Base-by-base conservation (phyloP, 2,113 vertebrate species). In the Ancistrus triradiatus region DNA sequence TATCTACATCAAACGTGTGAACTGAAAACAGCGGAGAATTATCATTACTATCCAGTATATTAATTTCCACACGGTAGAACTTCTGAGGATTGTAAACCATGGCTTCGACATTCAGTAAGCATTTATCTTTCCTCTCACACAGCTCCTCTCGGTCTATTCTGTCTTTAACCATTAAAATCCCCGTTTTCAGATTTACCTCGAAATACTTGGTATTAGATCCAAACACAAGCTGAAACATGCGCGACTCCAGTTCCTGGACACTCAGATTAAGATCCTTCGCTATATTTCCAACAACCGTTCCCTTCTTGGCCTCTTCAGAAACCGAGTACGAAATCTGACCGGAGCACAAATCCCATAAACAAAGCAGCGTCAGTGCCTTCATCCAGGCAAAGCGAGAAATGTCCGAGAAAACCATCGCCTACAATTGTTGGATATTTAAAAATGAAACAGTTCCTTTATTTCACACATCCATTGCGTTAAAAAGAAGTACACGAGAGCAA, bases 141-240 rank as follows among this genome's bases (percentile, higher is more conserved):
- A 74, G 57, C 47, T 56, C 51, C 17, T 70, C 67, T 52, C 72
- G 56, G 25, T 74, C 66, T 15, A 74, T 62, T 59, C 37, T 70
- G 3, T 69, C 62, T 5, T 51, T 70, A 19, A 74, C 62, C 22
- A 56, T 28, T 8, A 70, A 37, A 19, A 66, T 21, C 4, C 66
- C 72, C 3, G 62, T 74, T 43, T 63, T 70, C 2, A 46, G 1
- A 63, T 74, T 62, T 10, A 74, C 31, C 10, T 74, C 46, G 9
- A 74, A 74, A 51, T 74, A 70, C 51, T 50, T 70, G 21, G 43
- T 64, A 0, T 70, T 77, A 35, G 76, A 69, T 69, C 78, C 77
- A 46, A 74, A 75, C 7, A 77, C 63, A n/a, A 89, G 74, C 38
- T 63, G 69, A 18, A 82, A 74, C 58, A 48, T 78, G 31, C 82